phyloP scores from a whole-genome alignment of 2,113 vertebrate genomes.

The Takifugu flavidus region DNA sequence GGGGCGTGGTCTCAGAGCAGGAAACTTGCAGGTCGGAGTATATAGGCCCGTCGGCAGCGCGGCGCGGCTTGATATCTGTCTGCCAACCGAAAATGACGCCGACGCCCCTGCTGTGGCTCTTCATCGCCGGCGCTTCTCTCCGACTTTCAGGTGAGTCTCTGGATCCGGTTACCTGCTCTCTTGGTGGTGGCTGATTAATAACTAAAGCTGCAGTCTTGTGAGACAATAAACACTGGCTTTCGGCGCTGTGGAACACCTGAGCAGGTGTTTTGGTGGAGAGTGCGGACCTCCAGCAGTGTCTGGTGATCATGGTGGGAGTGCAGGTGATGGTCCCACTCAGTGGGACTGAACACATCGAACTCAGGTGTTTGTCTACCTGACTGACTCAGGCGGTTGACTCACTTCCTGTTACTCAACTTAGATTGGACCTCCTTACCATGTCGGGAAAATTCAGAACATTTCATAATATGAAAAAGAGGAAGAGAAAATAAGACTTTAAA shows the following conservation, averaged over 20 bases:
- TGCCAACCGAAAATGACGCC: slow-evolving; percentile 48
- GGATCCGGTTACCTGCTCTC: slow-evolving; percentile 27
- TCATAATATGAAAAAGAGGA: too few relatives aligned
- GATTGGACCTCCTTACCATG: too few relatives aligned
- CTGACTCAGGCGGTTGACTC: too few relatives aligned
- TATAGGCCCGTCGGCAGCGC: slow-evolving; percentile 25
- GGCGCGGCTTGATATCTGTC: slow-evolving; percentile 29
- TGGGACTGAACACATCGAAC: too few relatives aligned
- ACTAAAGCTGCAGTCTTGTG: slow-evolving; percentile 29
- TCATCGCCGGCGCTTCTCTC: slow-evolving; percentile 45
- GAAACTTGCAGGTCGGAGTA: slow-evolving; percentile 31
- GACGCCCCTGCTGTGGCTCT: slow-evolving; percentile 57
- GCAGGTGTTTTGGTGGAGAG: too few relatives aligned
- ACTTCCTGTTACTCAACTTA: too few relatives aligned
- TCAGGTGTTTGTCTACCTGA: background rate
- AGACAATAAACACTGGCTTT: background rate
- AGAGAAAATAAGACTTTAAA: too few relatives aligned
- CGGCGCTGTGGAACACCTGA: background rate
- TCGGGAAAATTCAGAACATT: too few relatives aligned
- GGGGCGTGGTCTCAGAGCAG: slow-evolving; percentile 46
- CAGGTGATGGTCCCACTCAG: too few relatives aligned
- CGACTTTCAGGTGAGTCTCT: slow-evolving; percentile 64
- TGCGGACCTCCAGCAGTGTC: too few relatives aligned
- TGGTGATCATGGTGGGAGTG: too few relatives aligned
- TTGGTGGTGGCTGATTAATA: slow-evolving; percentile 42